Percentiles rank a stretch among this genome's conserved stretches.
These are phyloP conservation scores for Gryon sp. DNA, from an alignment of 1,140 invertebrate species.

Conservation along the genomic window DNA sequence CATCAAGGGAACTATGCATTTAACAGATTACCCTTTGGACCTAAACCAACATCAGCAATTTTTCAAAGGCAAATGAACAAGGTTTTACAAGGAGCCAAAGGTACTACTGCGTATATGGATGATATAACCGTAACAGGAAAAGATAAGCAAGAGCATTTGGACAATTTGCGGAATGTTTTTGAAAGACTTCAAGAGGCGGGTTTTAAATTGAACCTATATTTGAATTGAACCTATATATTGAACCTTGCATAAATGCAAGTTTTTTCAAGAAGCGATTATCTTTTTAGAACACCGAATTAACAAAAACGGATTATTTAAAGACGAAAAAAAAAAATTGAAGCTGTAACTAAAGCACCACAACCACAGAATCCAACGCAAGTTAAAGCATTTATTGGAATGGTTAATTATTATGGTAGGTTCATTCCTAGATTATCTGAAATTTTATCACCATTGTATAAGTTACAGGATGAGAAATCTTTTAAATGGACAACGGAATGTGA, in stretches of 20 bases:
- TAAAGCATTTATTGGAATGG: constrained; percentile 77
- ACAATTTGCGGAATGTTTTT: constrained; percentile 63
- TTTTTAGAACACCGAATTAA: no score
- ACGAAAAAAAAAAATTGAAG: constrained; percentile 67
- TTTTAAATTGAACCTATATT: constrained; percentile 12
- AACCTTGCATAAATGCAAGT: constrained; percentile 65
- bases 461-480: constrained; percentile 55
- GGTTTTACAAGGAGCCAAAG: constrained; percentile 54
- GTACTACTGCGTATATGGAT: constrained; percentile 64
- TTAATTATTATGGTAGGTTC: constrained; percentile 74
- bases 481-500: constrained; percentile 61
- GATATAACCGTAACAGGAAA: constrained; percentile 61
- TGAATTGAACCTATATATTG: no score
- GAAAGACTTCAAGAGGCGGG: constrained; percentile 15
- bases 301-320: constrained; percentile 63
- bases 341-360: constrained; percentile 66
- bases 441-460: constrained; percentile 59
- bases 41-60: no score
- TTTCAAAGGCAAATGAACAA: no score
- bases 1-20: no score
- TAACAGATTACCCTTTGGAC: no score
- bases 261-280: constrained; percentile 42
- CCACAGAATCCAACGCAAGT: constrained; percentile 71
- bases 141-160: constrained; percentile 56
- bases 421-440: constrained; percentile 62